Conservation (phyloP, 2,113 vertebrate species). For the Rhineura floridana region DNA sequence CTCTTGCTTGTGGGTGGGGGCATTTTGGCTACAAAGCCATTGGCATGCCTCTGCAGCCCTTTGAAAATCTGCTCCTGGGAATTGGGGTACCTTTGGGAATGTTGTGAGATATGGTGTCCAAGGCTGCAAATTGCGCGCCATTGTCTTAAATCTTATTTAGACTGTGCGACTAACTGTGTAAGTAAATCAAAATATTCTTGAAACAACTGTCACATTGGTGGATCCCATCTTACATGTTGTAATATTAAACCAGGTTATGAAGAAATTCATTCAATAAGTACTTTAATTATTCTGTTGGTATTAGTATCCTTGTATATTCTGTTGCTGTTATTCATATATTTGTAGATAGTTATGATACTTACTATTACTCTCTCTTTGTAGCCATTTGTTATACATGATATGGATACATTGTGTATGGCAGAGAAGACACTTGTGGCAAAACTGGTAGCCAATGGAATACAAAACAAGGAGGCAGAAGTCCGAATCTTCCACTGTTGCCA, state of each 20-base stretch:
- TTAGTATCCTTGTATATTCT: not conserved
- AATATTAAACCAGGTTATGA: not conserved
- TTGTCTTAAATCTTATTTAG: not conserved
- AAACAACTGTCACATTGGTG: no score
- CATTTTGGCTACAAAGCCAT: not conserved
- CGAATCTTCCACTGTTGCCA: conserved; percentile 98
- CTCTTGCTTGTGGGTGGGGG: not conserved
- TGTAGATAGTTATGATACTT: fast-evolving
- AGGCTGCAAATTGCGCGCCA: not conserved
- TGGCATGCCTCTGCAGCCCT: not conserved
- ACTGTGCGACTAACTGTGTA: not conserved
- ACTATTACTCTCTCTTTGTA: conserved; percentile 55
- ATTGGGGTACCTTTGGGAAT: not conserved
- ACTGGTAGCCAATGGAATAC: conserved; percentile 86
- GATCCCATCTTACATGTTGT: no score
- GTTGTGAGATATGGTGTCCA: not conserved
- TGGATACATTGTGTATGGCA: conserved; percentile 95
- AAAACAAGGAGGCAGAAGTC: conserved; percentile 92
- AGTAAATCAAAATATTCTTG: not conserved
- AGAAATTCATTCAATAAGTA: not conserved
- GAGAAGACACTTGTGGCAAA: conserved; percentile 95
- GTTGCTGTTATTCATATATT: not conserved
- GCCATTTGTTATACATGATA: conserved; percentile 98
- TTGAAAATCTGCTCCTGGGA: not conserved
- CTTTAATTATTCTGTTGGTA: not conserved